Conservation (phyloP, 2,797 vertebrate species). For the Anableps anableps region DNA sequence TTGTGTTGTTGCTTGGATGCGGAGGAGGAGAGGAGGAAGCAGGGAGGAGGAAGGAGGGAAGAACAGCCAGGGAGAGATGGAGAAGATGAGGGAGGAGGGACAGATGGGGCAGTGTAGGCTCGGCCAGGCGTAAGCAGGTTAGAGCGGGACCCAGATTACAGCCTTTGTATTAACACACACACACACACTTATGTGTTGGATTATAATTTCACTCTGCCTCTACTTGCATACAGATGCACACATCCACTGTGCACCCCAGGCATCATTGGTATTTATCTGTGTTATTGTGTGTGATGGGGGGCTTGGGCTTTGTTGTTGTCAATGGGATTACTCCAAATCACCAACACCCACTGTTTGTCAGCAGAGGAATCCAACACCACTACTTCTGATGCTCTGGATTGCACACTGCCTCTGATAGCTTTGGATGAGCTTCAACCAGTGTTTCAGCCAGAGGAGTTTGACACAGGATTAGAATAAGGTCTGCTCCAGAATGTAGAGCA, state of each 20-base stretch:
- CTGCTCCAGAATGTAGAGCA: constrained; percentile 41
- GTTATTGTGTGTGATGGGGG: constrained; percentile 43
- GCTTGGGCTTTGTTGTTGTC: constrained; percentile 74
- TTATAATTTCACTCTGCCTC: constrained; percentile 36
- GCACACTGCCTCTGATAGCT: constrained; percentile 43
- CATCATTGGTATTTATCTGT: constrained; percentile 36
- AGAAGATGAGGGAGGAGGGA: constrained; percentile 44
- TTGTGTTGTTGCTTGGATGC: constrained; percentile 72
- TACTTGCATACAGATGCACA: constrained; percentile 20
- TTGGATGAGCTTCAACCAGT: constrained; percentile 59
- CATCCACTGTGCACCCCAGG: constrained; percentile 14
- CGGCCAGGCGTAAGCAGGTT: constrained; percentile 77
- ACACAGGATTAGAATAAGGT: constrained; percentile 62
- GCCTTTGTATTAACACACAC: constrained; percentile 59
- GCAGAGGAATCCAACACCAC: constrained; percentile 64
- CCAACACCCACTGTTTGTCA: constrained; percentile 64
- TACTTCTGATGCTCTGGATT: constrained; percentile 49
- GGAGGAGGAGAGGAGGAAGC: constrained; percentile 33
- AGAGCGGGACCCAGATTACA: constrained; percentile 67
- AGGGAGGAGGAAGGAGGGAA: constrained; percentile 14
- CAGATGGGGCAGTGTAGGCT: constrained; percentile 56
- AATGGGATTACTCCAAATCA: constrained; percentile 75
- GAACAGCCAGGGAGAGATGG: constrained; percentile 48
- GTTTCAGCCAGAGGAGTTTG: constrained; percentile 57
- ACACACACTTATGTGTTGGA: constrained; percentile 39